Evolutionary conservation across 53 echinoderm and acorn worm species (phyloP).

Genomic region (Hippasteria phrygiana): DNA sequence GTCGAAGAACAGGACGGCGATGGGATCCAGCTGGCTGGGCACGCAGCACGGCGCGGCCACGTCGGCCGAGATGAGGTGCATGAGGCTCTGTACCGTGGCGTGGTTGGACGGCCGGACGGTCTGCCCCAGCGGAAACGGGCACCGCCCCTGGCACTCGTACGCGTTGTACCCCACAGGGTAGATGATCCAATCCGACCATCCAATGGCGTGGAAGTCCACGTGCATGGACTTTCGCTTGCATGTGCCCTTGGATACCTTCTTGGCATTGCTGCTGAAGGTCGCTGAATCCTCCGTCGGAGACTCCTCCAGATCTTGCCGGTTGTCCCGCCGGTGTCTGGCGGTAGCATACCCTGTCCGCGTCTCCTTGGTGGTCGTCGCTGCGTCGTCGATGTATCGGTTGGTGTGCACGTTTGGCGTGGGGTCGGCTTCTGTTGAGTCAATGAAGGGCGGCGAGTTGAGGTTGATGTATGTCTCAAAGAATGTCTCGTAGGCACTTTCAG

Average conservation of each 20-base stretch:
- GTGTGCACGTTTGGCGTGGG: slow-evolving; percentile 50
- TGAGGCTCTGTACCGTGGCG: slow-evolving; percentile 84
- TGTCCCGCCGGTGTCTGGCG: slow-evolving; percentile 36
- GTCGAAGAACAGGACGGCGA: slow-evolving; percentile 85
- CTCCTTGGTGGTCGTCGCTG: neutral
- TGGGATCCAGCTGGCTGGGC: slow-evolving; percentile 72
- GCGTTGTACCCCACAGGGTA: slow-evolving; percentile 87
- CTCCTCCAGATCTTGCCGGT: slow-evolving; percentile 4
- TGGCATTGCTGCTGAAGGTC: neutral
- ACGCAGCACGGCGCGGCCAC: slow-evolving; percentile 90
- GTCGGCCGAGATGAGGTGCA: slow-evolving; percentile 61
- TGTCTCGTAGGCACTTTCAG: slow-evolving; percentile 61
- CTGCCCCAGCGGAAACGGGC: slow-evolving; percentile 82
- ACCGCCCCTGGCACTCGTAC: slow-evolving; percentile 80
- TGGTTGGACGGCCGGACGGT: slow-evolving; percentile 75
- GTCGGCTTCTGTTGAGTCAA: slow-evolving; percentile 47
- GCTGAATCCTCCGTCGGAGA: slow-evolving; percentile 10
- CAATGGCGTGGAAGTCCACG: slow-evolving; percentile 89
- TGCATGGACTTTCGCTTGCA: slow-evolving; percentile 79
- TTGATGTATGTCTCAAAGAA: slow-evolving; percentile 70
- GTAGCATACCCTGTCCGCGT: slow-evolving; percentile 14
- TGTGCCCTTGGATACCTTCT: slow-evolving; percentile 9
- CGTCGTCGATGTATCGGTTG: slow-evolving; percentile 38
- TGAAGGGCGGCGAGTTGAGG: slow-evolving; percentile 40
- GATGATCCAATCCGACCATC: slow-evolving; percentile 91